Conservation (phyloP, 2,797 vertebrate species). For the Pteronotus mesoamericanus region DNA sequence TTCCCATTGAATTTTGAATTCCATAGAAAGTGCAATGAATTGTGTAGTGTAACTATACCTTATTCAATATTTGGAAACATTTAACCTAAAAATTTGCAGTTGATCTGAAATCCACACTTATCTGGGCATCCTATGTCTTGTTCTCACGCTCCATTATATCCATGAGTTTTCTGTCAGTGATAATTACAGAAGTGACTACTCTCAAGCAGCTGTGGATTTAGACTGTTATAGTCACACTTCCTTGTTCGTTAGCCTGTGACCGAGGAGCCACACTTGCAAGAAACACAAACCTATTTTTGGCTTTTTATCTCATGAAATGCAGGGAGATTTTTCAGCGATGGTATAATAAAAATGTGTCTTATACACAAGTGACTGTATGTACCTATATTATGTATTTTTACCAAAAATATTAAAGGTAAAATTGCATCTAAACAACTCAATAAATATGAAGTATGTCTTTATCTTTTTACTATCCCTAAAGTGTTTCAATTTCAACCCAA, state of each 20-base stretch:
- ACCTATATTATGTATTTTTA: neutral
- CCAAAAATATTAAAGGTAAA: neutral
- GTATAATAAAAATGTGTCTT: neutral
- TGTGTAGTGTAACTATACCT: neutral
- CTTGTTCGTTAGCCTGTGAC: neutral
- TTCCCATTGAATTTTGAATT: neutral
- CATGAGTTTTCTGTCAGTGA: neutral
- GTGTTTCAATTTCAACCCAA: neutral
- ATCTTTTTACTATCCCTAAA: neutral
- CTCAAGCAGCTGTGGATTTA: neutral
- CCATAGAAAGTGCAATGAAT: neutral
- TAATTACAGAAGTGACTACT: too few relatives aligned
- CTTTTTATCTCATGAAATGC: neutral
- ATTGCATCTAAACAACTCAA: neutral
- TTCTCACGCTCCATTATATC: neutral
- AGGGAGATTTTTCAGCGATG: neutral
- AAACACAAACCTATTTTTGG: neutral
- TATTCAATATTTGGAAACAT: neutral
- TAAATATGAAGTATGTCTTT: neutral
- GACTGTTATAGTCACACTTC: neutral
- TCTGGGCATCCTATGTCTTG: neutral
- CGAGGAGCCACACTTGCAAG: neutral
- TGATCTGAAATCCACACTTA: neutral
- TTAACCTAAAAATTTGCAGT: neutral
- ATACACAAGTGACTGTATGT: neutral